These are phyloP conservation scores for Sphenodon punctatus DNA, from an alignment of 2,797 vertebrate genomes.

Conservation along the genomic window DNA sequence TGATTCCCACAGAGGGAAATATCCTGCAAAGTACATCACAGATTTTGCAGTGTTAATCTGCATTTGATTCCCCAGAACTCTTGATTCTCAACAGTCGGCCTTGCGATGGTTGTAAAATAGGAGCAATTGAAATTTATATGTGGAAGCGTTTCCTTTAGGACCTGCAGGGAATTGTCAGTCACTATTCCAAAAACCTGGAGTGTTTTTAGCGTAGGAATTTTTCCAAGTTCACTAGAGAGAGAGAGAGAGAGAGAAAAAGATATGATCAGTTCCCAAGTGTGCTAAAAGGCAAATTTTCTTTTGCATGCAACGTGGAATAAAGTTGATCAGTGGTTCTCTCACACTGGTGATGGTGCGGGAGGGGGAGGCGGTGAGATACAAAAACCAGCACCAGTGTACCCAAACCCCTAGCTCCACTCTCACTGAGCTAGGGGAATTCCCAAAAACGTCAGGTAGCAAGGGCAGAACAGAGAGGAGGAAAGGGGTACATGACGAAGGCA, in stretches of 20 bases:
- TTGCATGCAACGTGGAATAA: too few relatives aligned
- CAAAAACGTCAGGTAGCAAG: too few relatives aligned
- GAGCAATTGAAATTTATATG: conserved; percentile 84
- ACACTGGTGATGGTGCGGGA: too few relatives aligned
- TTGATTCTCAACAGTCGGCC: conserved; percentile 79
- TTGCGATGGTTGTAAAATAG: conserved; percentile 84
- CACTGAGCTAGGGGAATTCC: too few relatives aligned
- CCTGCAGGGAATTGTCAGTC: conserved; percentile 78
- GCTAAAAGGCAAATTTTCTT: too few relatives aligned
- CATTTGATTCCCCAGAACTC: conserved; percentile 88
- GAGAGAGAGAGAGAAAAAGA: neutral
- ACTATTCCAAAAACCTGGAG: conserved; percentile 91
- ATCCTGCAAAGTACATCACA: conserved; percentile 34
- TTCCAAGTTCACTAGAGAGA: conserved; percentile 82
- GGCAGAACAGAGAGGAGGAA: too few relatives aligned
- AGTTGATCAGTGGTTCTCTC: too few relatives aligned
- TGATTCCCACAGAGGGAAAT: neutral
- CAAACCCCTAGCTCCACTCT: too few relatives aligned
- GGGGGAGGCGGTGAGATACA: too few relatives aligned
- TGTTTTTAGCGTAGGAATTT: conserved; percentile 77
- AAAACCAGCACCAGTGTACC: too few relatives aligned
- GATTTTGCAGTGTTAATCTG: conserved; percentile 72
- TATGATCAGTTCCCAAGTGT: neutral
- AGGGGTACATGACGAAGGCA: too few relatives aligned
- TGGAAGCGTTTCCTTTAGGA: conserved; percentile 82